These are phyloP conservation scores for Antennarius striatus DNA, from an alignment of 2,113 vertebrate species.

Conservation along the genomic window DNA sequence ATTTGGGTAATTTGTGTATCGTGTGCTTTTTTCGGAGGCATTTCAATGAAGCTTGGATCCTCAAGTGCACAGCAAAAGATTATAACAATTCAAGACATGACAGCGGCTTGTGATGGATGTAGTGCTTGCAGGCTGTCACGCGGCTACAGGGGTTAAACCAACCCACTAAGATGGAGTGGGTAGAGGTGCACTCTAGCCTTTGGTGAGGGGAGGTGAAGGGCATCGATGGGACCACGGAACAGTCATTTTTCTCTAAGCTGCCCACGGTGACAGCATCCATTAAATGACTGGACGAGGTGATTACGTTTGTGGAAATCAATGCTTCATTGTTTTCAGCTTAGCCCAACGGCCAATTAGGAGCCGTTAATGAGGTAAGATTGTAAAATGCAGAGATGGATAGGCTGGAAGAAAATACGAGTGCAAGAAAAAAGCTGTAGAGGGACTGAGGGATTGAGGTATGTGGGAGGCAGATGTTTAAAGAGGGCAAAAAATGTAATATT, in stretches of 20 bases:
- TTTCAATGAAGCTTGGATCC: background rate
- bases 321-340: conserved; percentile 74
- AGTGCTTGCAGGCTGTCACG: conserved; percentile 60
- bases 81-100: conserved; percentile 28
- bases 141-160: conserved; percentile 71
- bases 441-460: no score
- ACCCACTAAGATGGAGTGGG: conserved; percentile 72
- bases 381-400: conserved; percentile 40
- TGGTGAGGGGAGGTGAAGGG: conserved; percentile 74
- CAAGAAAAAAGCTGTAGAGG: background rate
- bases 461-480: no score
- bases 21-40: background rate
- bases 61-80: conserved; percentile 2
- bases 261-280: conserved; percentile 72
- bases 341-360: conserved; percentile 77
- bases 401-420: conserved; percentile 20
- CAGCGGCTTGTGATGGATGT: conserved; percentile 66
- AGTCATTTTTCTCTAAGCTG: conserved; percentile 73
- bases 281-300: conserved; percentile 76
- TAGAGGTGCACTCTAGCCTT: conserved; percentile 66
- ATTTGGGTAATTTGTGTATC: background rate
- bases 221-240: conserved; percentile 67
- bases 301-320: conserved; percentile 80
- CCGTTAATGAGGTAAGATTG: conserved; percentile 67
- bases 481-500: no score